Percentiles rank a stretch among this genome's conserved stretches.
These are phyloP conservation scores for Drosophila longiperda DNA, from an alignment of 2,888 invertebrate genomes.

Conservation along the genomic window DNA sequence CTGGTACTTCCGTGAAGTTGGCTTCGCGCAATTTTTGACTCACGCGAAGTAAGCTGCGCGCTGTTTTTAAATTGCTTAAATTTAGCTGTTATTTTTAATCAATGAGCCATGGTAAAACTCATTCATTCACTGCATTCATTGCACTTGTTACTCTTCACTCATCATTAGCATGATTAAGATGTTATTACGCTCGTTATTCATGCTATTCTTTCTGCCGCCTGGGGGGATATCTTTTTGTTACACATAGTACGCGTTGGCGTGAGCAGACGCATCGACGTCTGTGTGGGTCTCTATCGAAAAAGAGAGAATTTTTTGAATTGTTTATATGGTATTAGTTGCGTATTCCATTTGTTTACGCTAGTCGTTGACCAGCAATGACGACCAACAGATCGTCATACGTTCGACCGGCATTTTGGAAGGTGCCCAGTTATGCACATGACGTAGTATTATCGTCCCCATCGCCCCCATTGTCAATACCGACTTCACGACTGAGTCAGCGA, in stretches of 20 bases:
- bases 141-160: conserved; percentile 12
- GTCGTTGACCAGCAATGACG: conserved; percentile 76
- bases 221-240: conserved; percentile 36
- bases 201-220: conserved; percentile 38
- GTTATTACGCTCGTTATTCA: conserved; percentile 33
- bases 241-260: conserved; percentile 50
- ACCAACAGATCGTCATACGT: conserved; percentile 76
- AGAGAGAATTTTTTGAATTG: conserved; percentile 53
- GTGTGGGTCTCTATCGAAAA: conserved; percentile 37
- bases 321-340: conserved; percentile 61
- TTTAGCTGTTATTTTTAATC: conserved; percentile 27
- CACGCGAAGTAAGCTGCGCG: conserved; percentile 30
- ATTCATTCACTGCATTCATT: conserved; percentile 27
- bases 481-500: conserved; percentile 48
- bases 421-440: conserved; percentile 58
- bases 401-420: conserved; percentile 83
- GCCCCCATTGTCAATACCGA: conserved; percentile 32
- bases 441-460: conserved; percentile 8
- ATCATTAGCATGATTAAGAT: conserved; percentile 36
- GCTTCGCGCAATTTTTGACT: conserved; percentile 28
- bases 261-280: conserved; percentile 65
- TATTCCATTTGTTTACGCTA: conserved; percentile 76
- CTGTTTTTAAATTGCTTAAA: conserved; percentile 11
- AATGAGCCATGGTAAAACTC: conserved; percentile 16
- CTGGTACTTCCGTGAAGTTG: conserved; percentile 22